Evolutionary conservation across 2,113 vertebrate species (phyloP).

Genomic region (Grammomys surdaster): DNA sequence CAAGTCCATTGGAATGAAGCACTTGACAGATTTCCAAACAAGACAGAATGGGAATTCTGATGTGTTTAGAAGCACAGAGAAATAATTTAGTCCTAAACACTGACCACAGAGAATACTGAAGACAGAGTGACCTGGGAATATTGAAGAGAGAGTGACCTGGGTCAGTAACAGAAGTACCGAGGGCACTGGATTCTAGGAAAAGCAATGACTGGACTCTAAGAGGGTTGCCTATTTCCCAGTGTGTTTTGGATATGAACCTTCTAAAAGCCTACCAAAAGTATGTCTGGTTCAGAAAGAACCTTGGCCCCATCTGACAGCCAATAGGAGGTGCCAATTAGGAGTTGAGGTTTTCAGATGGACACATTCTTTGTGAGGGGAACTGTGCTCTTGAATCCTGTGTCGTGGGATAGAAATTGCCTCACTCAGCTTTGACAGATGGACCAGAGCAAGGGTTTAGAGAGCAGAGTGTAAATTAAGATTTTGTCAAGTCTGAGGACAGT

Average conservation of each 20-base stretch:
- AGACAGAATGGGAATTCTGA: not conserved
- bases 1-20: not conserved
- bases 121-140: not conserved
- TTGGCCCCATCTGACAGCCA: not conserved
- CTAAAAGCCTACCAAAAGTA: constrained; percentile 34
- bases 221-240: constrained; percentile 3
- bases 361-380: not conserved
- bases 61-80: not conserved
- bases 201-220: constrained; percentile 12
- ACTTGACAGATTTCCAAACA: not conserved
- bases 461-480: not conserved
- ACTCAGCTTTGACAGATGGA: not conserved
- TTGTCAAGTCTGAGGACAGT: not conserved
- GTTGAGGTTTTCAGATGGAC: constrained; percentile 19
- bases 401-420: not conserved
- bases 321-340: not conserved
- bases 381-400: not conserved
- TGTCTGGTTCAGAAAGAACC: constrained; percentile 46
- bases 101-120: not conserved
- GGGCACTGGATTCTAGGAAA: constrained; percentile 46
- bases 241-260: not conserved
- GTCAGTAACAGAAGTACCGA: not conserved
- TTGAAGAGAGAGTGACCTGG: not conserved
- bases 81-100: not conserved
- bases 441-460: not conserved